Base-by-base conservation (phyloP, 2,113 vertebrate genomes). In the Paramormyrops kingsleyae region DNA sequence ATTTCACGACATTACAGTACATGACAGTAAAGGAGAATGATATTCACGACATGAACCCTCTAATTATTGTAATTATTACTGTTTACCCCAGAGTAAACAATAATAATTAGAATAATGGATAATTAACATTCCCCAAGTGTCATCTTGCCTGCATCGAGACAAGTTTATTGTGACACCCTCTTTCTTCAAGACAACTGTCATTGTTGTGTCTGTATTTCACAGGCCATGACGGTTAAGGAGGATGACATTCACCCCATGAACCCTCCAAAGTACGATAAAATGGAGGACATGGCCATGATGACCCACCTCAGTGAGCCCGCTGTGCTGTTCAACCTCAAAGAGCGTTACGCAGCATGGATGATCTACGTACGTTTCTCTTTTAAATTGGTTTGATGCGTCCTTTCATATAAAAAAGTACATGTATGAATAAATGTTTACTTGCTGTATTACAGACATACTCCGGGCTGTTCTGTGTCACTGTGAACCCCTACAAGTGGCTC, bases 261-360 rank as follows among this genome's bases (percentile, higher is more conserved):
- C 83, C 96, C 95, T 90, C 94, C 96, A 39, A 96, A 97, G 92
- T 96, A 86, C 1, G 94, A 96, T 86, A 96, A 96, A 91, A 96
- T 96, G 90, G 95, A 97, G 93, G 96, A 94, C 94, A 96, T 96
- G 95, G 95, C 93, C 91, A 96, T 96, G 95, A 95, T 97, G 94
- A 97, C 96, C 92, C 95, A 96, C 94, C 95, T 96, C 92, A 96
- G 91, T 5, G 96, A 96, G 70, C 93, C 96, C 2, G 5, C 95
- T 91, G 96, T 96, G 93, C 92, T 96, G 90, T 96, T 95, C 89
- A 96, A 96, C 95, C 97, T 98, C 94, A 98, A 98, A 97, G 97
- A 98, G 91, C 97, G 96, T 70, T 98, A 97, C 0, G 96, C 96
- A 52, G 94, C 97, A 88, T 98, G 97, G 97, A 98, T 98, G 97